phyloP scores from a whole-genome alignment of 1,140 invertebrate species.

The silkworm (Bombyx mori) region ASM3026992v2 NC_085112.1:5674001-5674500 shows the following conservation, averaged over 20 bases:
- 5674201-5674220: too few relatives aligned
- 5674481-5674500: conserved; percentile 67
- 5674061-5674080: background rate
- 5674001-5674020: conserved; percentile 58
- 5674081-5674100: too few relatives aligned
- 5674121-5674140: background rate
- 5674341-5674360: conserved; percentile 23
- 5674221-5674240: too few relatives aligned
- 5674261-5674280: too few relatives aligned
- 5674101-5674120: too few relatives aligned
- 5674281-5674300: background rate
- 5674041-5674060: conserved; percentile 19
- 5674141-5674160: background rate
- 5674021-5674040: conserved; percentile 54
- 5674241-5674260: too few relatives aligned
- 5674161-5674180: too few relatives aligned
- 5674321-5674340: background rate
- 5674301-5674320: background rate
- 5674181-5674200: too few relatives aligned
- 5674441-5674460: conserved; percentile 57
- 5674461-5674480: conserved; percentile 53
- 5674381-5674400: conserved; percentile 41
- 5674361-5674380: conserved; percentile 50
- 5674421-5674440: conserved; percentile 61
- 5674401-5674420: conserved; percentile 43